A percentile compares a stretch with the other conserved stretches of the same genome.
Evolutionary conservation across 1,140 invertebrate species (phyloP).

Genomic region (Sipha flava): DNA sequence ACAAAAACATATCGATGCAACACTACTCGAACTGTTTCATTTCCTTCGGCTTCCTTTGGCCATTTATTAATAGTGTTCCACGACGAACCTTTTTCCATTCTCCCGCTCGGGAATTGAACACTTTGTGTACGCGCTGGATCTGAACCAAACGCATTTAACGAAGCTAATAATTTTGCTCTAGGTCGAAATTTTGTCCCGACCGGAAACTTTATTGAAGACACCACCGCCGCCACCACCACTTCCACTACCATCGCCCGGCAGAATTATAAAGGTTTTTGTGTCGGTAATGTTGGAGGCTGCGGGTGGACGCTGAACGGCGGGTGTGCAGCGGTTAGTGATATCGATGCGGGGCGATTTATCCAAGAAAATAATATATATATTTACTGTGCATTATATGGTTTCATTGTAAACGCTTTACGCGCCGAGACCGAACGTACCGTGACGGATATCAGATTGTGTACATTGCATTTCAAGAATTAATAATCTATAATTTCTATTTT

Average conservation of each 20-base stretch:
- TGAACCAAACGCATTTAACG: slow-evolving; percentile 16
- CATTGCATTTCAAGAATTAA: background rate
- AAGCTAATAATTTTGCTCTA: slow-evolving; percentile 18
- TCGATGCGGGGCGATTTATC: background rate
- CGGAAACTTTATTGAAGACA: slow-evolving; percentile 16
- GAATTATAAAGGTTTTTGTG: background rate
- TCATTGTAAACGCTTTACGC: background rate
- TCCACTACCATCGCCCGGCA: background rate
- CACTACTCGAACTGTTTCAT: slow-evolving; percentile 11
- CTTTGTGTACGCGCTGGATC: slow-evolving; percentile 11
- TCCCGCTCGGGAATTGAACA: slow-evolving; percentile 17
- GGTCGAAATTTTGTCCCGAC: slow-evolving; percentile 11
- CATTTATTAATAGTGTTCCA: background rate
- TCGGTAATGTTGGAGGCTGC: background rate
- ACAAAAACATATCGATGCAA: background rate
- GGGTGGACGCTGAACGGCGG: background rate
- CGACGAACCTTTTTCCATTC: background rate
- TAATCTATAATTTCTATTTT: no score
- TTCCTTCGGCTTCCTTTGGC: background rate
- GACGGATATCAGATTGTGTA: background rate
- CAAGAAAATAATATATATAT: background rate
- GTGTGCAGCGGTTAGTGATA: background rate
- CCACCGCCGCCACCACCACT: no score
- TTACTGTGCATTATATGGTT: background rate
- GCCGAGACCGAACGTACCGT: no score